Evolutionary conservation across 2,113 vertebrate species (phyloP).

Genomic region (Gopherus evgoodei): DNA sequence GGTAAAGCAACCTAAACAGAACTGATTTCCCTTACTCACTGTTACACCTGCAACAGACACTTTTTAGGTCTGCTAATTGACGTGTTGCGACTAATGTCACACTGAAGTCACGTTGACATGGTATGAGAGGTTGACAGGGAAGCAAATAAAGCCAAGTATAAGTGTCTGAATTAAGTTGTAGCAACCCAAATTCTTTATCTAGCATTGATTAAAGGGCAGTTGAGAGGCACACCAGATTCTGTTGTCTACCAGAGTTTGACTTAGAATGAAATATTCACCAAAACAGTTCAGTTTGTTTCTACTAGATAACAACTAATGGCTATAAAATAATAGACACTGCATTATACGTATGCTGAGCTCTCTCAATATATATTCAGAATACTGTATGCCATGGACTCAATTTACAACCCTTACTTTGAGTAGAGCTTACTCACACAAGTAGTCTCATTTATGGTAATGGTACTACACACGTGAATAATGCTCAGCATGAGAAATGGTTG

Average conservation of each 20-base stretch:
- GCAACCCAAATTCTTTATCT: not conserved
- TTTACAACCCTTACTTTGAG: not conserved
- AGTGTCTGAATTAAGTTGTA: not conserved
- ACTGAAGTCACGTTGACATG: slow-evolving; percentile 31
- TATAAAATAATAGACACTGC: not conserved
- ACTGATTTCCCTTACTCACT: not conserved
- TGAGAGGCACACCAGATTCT: slow-evolving; percentile 10
- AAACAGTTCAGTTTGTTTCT: not conserved
- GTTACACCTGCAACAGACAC: slow-evolving; percentile 1
- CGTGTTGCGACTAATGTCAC: slow-evolving; percentile 4
- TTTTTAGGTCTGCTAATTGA: slow-evolving; percentile 41
- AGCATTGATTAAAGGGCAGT: slow-evolving; percentile 2
- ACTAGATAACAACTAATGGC: slow-evolving; percentile 18
- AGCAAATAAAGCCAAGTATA: not conserved
- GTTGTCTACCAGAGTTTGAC: slow-evolving; percentile 24
- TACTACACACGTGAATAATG: not conserved
- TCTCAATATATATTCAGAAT: not conserved
- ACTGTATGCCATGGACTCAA: not conserved
- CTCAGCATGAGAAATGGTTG: not conserved
- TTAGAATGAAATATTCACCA: not conserved
- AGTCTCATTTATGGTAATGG: not conserved
- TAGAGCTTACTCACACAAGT: not conserved
- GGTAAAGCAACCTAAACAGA: not conserved
- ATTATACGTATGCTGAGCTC: not conserved
- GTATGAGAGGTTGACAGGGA: slow-evolving; percentile 12